Evolutionary conservation across 2,888 invertebrate genomes (phyloP), one percentile per base, ranked within the genome.

Genomic region (Lutraria lutraria): DNA sequence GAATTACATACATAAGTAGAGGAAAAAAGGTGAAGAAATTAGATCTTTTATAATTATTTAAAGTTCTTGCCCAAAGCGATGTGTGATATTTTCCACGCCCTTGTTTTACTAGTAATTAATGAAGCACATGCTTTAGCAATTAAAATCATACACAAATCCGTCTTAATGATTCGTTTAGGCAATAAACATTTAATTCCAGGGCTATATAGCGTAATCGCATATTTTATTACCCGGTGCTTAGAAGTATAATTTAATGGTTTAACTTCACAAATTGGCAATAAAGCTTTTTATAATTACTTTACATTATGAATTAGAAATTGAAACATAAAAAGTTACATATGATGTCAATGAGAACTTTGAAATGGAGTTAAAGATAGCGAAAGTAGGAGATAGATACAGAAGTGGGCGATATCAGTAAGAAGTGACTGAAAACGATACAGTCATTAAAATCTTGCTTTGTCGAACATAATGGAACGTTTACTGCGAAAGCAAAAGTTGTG

Each of bases 261-360:
- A 31, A 76, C 76, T 76, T 76, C 76, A 76, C 76, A 76, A 76
- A 76, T 76, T 76, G 63, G 76, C 25, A 76, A 76, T 76, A 76
- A 76, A 34, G 34, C 34, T 76, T 76, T 76, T 34, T 31, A 34
- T 76, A 76, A 76, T 76, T 76, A 76, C 76, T 76, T 34, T 76
- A 34, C 76, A 34, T 34, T 34, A 76, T 31, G 76, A 76, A 31
- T 34, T 19, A 76, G 76, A 76, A 76, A 76, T 76, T 34, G 15
- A 76, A 76, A 31, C 34, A 76, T 76, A 34, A 34, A 34, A 76
- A 34, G 63, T 25, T 76, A 76, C 34, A 76, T 25, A 68, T 25
- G 63, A 68, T 25, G 63, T 12, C 63, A 68, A 25, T 68, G 63
- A 68, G 63, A 68, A 68, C 63, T 25, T 25, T 68, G 63, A 43